Conservation (phyloP, 2,888 invertebrate species). For the Scaptomyza reducta region DNA sequence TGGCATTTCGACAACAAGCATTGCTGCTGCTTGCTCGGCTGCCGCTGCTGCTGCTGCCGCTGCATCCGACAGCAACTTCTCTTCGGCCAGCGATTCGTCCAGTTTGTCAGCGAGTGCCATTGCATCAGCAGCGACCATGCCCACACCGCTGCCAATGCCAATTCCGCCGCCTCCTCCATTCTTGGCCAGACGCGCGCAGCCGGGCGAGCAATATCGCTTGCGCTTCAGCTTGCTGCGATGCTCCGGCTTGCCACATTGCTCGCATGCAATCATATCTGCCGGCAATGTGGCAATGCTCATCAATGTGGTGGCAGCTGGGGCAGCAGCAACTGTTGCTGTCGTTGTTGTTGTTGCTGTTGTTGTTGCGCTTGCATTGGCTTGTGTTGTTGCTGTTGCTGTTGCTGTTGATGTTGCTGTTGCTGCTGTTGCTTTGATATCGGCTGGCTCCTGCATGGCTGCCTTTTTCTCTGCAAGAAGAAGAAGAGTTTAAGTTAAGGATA, state of each 20-base stretch:
- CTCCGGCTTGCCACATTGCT: constrained; percentile 89
- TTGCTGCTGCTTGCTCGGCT: constrained; percentile 13
- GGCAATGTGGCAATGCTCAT: constrained; percentile 50
- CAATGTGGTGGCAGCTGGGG: neutral
- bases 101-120: constrained; percentile 64
- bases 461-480: constrained; percentile 77
- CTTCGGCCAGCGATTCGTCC: constrained; percentile 72
- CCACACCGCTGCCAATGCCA: constrained; percentile 28
- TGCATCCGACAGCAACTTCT: constrained; percentile 71
- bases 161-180: neutral
- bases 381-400: neutral
- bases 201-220: constrained; percentile 90
- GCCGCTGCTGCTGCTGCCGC: constrained; percentile 17
- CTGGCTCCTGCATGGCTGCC: constrained; percentile 76
- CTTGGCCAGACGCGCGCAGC: constrained; percentile 86
- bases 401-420: constrained; percentile 11
- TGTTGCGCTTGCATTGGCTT: constrained; percentile 11
- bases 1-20: constrained; percentile 33
- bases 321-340: constrained; percentile 6
- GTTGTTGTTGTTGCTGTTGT: constrained; percentile 14
- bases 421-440: constrained; percentile 43
- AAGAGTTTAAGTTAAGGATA: neutral
- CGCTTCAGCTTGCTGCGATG: constrained; percentile 89
- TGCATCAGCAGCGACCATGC: constrained; percentile 55
- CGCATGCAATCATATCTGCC: constrained; percentile 86